Evolutionary conservation across 1,140 invertebrate genomes (phyloP), one percentile per base, ranked within the genome.

Genomic region (Helicoverpa armigera): DNA sequence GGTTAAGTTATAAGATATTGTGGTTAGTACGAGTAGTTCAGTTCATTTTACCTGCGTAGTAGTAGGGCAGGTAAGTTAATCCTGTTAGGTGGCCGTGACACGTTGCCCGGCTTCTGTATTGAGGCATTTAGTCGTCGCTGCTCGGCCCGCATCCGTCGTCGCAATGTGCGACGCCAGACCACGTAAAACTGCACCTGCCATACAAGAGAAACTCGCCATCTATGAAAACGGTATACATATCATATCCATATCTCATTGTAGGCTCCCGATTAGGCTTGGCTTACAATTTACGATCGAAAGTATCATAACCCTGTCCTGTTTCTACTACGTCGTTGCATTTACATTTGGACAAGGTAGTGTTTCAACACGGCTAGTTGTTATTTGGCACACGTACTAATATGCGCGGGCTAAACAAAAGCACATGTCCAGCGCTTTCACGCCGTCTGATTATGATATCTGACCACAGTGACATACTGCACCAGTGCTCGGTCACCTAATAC

Each of bases 51-150:
- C 87, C 86, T 91, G 91, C 91, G 90, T 89, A 94, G 89, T 94
- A 86, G 93, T 94, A 86, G 93, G 92, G 88, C 91, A 90, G 90
- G 92, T 93, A 85, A 85, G 84, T 75, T 88, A 94, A 94, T 94
- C 93, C 93, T 93, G 93, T 94, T 94, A 94, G 92, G 86, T 94
- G 93, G 89, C 93, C 93, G 90, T 94, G 92, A 95, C 93, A 92
- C 88, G 91, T 88, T 92, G 88, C 87, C 89, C 88, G 92, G 91
- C 89, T 92, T 92, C 88, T 90, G 84, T 85, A 77, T 82, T 50
- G 83, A 88, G 85, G 84, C 86, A 89, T 89, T 89, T 87, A 83
- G 85, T 89, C 88, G 89, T 86, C 87, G 85, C 80, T 80, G 83
- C 85, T 89, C 88, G 87, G 82, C 82, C 84, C 85, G 90, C 86